Conservation (phyloP, 92 coral and sea anemone genomes). For the Anthopleura xanthogrammica region DNA sequence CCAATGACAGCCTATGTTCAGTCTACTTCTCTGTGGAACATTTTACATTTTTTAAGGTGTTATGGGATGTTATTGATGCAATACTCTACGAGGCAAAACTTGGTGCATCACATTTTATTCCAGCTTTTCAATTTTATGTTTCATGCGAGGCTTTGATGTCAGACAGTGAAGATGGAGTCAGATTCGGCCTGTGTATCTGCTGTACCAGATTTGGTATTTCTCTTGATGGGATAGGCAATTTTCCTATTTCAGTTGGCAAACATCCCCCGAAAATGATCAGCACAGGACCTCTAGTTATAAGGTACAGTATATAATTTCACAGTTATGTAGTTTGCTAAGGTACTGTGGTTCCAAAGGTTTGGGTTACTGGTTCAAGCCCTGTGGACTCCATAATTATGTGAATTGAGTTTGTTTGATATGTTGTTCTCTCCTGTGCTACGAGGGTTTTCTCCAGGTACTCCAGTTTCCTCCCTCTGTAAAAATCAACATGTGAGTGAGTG, state of each 20-base stretch:
- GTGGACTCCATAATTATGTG: no score
- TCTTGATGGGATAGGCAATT: slow-evolving; percentile 88
- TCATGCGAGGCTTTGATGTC: slow-evolving; percentile 96
- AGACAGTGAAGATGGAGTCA: slow-evolving; percentile 72
- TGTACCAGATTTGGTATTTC: slow-evolving; percentile 86
- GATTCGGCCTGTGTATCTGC: slow-evolving; percentile 84
- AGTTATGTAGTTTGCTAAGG: neutral
- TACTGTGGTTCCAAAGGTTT: no score
- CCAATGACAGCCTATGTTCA: slow-evolving; percentile 53
- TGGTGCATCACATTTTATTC: slow-evolving; percentile 81
- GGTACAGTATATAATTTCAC: slow-evolving; percentile 35
- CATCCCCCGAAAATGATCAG: slow-evolving; percentile 83
- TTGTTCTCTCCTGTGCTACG: no score
- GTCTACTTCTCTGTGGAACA: slow-evolving; percentile 92
- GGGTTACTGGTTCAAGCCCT: no score
- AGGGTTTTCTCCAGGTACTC: no score
- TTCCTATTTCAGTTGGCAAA: slow-evolving; percentile 80
- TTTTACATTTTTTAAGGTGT: slow-evolving; percentile 76
- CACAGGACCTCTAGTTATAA: slow-evolving; percentile 77
- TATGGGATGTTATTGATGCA: slow-evolving; percentile 89
- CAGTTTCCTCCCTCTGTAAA: no score
- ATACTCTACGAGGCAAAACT: slow-evolving; percentile 83
- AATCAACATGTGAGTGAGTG: no score
- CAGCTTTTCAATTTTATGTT: slow-evolving; percentile 80
- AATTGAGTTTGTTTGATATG: no score